Evolutionary conservation across 2,888 invertebrate genomes (phyloP), one percentile per base, ranked within the genome.

Genomic region (Polyploca ridens): DNA sequence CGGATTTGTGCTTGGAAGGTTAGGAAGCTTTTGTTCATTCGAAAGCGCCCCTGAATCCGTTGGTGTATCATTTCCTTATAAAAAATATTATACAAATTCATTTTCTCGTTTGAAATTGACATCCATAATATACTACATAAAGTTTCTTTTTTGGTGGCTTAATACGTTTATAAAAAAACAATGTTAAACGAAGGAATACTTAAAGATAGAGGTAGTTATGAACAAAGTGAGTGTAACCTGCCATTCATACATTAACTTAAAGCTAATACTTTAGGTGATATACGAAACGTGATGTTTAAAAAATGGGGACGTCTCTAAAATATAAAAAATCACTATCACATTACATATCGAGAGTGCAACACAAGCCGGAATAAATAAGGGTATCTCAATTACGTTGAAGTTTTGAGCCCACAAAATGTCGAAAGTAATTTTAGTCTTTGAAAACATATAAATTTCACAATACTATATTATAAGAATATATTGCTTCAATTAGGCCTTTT

Each of bases 121-220:
- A 41, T 38, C 6, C 41, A 57, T 38, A 62, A 35, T 38, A 46
- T 33, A 46, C 11, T 3, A 16, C 19, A 54, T 54, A 19, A 54
- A 54, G 16, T 54, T 54, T 19, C 49, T 16, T 54, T 54, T 54
- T 54, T 54, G 54, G 54, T 54, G 54, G 54, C 54, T 19, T 54
- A 54, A 33, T 19, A 54, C 54, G n/a, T 54, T 54, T 54, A 19
- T 54, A 35, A 64, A 65, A n/a, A 62, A 66, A 65, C 64, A 67
- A 72, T 76, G 72, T 72, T 72, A 66, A 73, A 62, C 69, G 74
- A 46, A 68, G 73, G 72, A 77, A 83, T 78, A 83, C 80, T 82
- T 77, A 76, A 66, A 76, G 68, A 73, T 75, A 81, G 87, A 87
- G 86, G 86, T 86, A 86, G 86, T 77, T 77, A 19, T 66, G 62